Evolutionary conservation across 2,888 invertebrate genomes (phyloP).

Genomic region (Orthonychiurus folsomi): DNA sequence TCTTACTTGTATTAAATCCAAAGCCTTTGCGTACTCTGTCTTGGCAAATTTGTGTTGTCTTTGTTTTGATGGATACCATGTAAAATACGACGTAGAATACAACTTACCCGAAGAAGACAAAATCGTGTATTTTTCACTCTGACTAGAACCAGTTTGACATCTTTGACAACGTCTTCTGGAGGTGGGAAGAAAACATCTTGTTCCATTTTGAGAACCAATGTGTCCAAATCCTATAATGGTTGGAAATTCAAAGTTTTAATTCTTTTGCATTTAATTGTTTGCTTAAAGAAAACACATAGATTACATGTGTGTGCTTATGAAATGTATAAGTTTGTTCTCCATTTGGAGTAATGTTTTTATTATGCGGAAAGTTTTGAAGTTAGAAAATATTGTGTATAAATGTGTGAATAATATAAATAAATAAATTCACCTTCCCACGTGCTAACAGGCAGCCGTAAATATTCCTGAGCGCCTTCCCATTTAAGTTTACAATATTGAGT

Average conservation of each 20-base stretch:
- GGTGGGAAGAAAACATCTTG: constrained; percentile 34
- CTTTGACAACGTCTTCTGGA: constrained; percentile 35
- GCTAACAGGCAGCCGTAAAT: constrained; percentile 37
- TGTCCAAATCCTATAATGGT: constrained; percentile 39
- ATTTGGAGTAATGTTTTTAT: background rate
- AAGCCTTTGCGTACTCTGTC: no score
- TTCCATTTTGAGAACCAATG: constrained; percentile 34
- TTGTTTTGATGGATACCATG: no score
- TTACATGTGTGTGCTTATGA: background rate
- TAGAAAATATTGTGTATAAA: no score
- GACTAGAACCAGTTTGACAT: constrained; percentile 40
- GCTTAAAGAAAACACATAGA: background rate
- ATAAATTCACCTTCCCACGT: constrained; percentile 34
- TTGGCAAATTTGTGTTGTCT: no score
- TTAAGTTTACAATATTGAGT: constrained; percentile 33
- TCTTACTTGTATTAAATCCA: background rate
- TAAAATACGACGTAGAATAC: no score
- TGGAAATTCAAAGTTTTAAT: constrained; percentile 8
- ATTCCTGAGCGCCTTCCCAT: constrained; percentile 32
- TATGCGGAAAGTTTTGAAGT: background rate
- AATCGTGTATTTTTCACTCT: constrained; percentile 40
- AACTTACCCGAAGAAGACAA: constrained; percentile 37
- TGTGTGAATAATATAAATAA: background rate
- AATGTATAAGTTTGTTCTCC: background rate
- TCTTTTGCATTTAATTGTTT: background rate